Evolutionary conservation across 2,888 invertebrate genomes (phyloP).

Genomic region (Entomobrya proxima): DNA sequence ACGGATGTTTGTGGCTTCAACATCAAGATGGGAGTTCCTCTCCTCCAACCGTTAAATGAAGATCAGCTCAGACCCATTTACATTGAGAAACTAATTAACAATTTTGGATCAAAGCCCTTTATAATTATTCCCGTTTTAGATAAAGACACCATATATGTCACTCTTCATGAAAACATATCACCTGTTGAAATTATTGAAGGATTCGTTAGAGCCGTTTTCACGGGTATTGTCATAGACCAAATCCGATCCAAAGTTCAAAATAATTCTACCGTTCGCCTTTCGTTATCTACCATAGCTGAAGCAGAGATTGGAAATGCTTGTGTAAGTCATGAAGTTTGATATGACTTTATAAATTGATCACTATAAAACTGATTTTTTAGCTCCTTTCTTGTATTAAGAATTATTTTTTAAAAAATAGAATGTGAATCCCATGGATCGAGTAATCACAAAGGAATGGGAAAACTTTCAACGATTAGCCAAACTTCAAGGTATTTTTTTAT

Average conservation of each 20-base stretch:
- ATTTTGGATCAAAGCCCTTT: conserved; percentile 80
- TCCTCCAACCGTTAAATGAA: conserved; percentile 75
- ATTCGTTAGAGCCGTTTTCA: conserved; percentile 84
- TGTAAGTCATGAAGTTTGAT: conserved; percentile 20
- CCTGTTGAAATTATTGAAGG: conserved; percentile 82
- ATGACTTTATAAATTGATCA: not conserved
- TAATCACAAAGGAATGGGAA: conserved; percentile 65
- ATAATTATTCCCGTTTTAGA: conserved; percentile 80
- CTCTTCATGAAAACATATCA: conserved; percentile 80
- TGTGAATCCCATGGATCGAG: conserved; percentile 60
- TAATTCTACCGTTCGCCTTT: conserved; percentile 40
- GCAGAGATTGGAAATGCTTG: conserved; percentile 41
- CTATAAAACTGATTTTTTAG: not conserved
- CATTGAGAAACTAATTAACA: conserved; percentile 78
- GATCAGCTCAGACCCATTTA: conserved; percentile 70
- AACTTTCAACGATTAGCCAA: conserved; percentile 56
- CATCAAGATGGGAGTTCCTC: conserved; percentile 81
- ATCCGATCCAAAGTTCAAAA: conserved; percentile 15
- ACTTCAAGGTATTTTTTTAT: conserved; percentile 35
- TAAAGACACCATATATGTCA: conserved; percentile 80
- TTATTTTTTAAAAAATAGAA: conserved; percentile 23
- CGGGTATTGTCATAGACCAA: conserved; percentile 75
- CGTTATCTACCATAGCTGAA: conserved; percentile 42
- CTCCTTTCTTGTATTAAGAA: not conserved
- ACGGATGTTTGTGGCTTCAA: conserved; percentile 81